Percentiles rank a stretch among this genome's conserved stretches.
Evolutionary conservation across 2,888 invertebrate genomes (phyloP).

Genomic region (Proisotoma minuta): DNA sequence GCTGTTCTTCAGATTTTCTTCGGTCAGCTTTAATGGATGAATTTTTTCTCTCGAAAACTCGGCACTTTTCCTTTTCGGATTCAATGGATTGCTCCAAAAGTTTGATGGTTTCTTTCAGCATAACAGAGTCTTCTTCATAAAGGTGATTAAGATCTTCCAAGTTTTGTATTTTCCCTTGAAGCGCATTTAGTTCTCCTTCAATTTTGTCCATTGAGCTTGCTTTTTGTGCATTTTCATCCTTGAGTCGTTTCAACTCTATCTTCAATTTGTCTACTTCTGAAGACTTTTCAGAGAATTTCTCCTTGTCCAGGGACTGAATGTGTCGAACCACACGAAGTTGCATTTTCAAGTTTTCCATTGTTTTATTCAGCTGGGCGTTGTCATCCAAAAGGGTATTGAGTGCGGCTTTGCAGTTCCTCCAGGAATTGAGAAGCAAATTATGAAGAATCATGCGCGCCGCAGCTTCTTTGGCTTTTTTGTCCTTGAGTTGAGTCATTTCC

Average conservation of each 20-base stretch:
- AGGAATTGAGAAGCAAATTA: conserved; percentile 33
- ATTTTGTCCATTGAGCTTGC: conserved; percentile 30
- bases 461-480: conserved; percentile 23
- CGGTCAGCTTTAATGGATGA: background rate
- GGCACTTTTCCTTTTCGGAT: conserved; percentile 18
- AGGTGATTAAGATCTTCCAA: conserved; percentile 25
- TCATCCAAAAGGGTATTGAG: conserved; percentile 28
- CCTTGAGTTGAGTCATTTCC: conserved; percentile 7
- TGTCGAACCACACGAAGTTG: conserved; percentile 40
- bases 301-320: conserved; percentile 30
- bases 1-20: conserved; percentile 13
- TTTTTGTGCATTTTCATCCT: conserved; percentile 20
- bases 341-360: conserved; percentile 37
- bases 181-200: conserved; percentile 32
- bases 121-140: conserved; percentile 14
- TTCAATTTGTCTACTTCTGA: conserved; percentile 19
- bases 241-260: conserved; percentile 19
- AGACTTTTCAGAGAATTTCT: conserved; percentile 26
- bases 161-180: conserved; percentile 27
- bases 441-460: conserved; percentile 38
- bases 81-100: conserved; percentile 20
- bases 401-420: conserved; percentile 28
- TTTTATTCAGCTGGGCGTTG: conserved; percentile 26
- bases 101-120: conserved; percentile 17
- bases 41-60: background rate